phyloP scores from a whole-genome alignment of 2,888 invertebrate genomes.

The Eustalomyia histrio region DNA sequence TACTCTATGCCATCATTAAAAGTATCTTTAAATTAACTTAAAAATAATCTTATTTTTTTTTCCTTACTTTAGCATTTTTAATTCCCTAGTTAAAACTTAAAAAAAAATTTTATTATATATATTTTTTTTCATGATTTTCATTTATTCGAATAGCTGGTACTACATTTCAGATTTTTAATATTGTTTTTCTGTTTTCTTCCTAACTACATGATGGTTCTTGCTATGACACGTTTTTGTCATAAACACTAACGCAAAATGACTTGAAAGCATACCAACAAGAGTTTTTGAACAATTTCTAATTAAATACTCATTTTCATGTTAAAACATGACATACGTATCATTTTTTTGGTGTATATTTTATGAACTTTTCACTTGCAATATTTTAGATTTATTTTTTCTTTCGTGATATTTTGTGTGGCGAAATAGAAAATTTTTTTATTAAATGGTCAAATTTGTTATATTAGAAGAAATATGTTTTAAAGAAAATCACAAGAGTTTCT shows the following conservation, averaged over 20 bases:
- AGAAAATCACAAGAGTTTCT: too few relatives aligned
- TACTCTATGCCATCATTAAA: background rate
- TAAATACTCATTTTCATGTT: slow-evolving; percentile 5
- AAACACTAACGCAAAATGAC: slow-evolving; percentile 2
- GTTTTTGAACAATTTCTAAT: slow-evolving; percentile 4
- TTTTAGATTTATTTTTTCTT: too few relatives aligned
- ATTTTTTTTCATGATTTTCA: background rate
- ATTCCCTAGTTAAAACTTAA: background rate
- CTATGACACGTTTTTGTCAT: slow-evolving; percentile 15
- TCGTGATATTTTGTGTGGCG: background rate
- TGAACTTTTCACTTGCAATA: background rate
- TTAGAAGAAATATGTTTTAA: too few relatives aligned
- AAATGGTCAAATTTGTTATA: too few relatives aligned
- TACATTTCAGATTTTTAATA: background rate
- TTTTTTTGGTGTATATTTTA: background rate
- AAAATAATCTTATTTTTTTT: background rate
- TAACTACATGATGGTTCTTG: background rate
- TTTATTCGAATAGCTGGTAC: background rate
- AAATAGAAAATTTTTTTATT: too few relatives aligned
- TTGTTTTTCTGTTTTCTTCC: background rate
- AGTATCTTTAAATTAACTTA: background rate
- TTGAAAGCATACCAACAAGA: background rate
- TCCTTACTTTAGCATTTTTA: background rate
- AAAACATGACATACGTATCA: background rate
- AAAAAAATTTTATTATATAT: background rate